Evolutionary conservation across 2,113 vertebrate genomes (phyloP), one percentile per base, ranked within the genome.

Genomic region (Calidris pugnax): DNA sequence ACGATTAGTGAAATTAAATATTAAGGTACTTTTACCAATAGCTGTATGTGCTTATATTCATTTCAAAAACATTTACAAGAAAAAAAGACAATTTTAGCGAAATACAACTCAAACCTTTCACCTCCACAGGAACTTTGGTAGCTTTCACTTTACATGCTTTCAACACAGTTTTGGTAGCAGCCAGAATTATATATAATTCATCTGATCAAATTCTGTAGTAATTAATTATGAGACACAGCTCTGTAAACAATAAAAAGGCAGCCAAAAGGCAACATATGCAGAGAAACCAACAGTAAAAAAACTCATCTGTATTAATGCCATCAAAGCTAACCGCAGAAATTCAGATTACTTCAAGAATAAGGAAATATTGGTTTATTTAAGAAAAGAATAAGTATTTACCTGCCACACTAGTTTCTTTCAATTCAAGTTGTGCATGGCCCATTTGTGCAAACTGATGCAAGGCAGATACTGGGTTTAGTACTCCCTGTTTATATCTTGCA

Each of bases 321-420:
- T 6, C 32, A 60, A 39, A 4, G 35, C 45, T 12, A 55, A 51
- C 11, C 19, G 10, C 48, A 45, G 64, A 39, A 63, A 74, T 8
- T 32, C 24, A 43, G 4, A 23, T 8, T 2, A 53, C 4, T 60
- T 72, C 37, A 43, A 64, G 30, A 22, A 41, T 1, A 30, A 48
- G 23, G 9, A 72, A 73, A 1, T 4, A 22, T 2, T 41, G 19
- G 41, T 69, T 47, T 4, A 48, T 4, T 45, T 57, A 37, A 68
- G 4, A 57, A 67, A 30, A 71, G 4, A 77, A 39, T 4, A 16
- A 62, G 12, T 18, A 35, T 53, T 96, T 98, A 99, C 99, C 99
- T 98, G 98, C 93, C 39, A 98, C 98, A 22, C 98, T 96, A 0
- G 99, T 99, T 97, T 99, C 99, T 91, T 99, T 99, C 17, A 99